Evolutionary conservation across 1,140 invertebrate genomes (phyloP), one percentile per base, ranked within the genome.

Genomic region (Drosophila equinoxialis): DNA sequence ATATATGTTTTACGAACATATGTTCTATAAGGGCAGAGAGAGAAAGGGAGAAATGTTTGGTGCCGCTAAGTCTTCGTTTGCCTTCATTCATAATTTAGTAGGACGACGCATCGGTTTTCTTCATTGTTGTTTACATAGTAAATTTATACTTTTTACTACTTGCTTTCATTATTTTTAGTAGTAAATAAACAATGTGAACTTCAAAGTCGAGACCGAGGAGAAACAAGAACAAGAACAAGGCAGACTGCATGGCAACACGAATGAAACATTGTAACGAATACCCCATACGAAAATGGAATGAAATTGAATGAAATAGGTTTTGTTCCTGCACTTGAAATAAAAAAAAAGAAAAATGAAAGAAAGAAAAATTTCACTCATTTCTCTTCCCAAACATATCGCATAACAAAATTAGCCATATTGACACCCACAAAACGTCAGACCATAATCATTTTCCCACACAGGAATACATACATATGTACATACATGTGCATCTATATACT

Each of bases 141-240:
- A 87, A 87, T 87, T 87, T 87, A 87, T 87, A 87, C 84, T 89
- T 87, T 89, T 87, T 89, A 87, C 84, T 80, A 87, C 84, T 84
- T 89, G 80, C 80, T 89, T 87, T 77, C 84, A 87, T 87, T 89
- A 90, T 86, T 87, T 51, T 89, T 80, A 89, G 84, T 90, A 89
- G 84, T 87, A 79, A 89, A 87, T 84, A 87, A 87, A 87, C 84
- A 87, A 78, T 66, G 63, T 68, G 66, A 80, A 86, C 83, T 87
- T 86, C 83, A 86, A 86, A 85, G 81, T 74, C 45, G 64, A 68
- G 51, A 76, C 71, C 73, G 65, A 4, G 64, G 68, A 61, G 2
- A 30, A 30, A 30, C 17, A 30, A 11, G 7, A 37, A 10, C 11
- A 11, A 39, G 37, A 13, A 11, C 42, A 17, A 20, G 30, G 30